A percentile compares a stretch with the other conserved stretches of the same genome.
These are phyloP conservation scores for Sturnira hondurensis DNA, from an alignment of 2,113 vertebrate genomes.

Conservation along the genomic window DNA sequence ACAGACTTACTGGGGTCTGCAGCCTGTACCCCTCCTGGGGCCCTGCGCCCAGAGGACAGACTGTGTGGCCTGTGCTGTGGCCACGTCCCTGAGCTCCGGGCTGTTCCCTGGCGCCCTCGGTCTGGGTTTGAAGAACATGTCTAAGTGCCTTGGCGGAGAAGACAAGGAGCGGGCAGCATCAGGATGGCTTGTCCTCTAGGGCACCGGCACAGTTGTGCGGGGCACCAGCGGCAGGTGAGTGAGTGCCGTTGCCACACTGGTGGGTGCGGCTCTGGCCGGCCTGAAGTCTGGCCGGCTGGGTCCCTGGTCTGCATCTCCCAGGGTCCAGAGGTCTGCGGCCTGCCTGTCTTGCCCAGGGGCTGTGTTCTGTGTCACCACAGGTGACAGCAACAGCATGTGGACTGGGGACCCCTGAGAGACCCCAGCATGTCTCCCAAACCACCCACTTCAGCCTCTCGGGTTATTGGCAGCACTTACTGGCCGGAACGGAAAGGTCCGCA, in stretches of 20 bases:
- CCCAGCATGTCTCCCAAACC: background rate
- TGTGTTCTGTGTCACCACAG: fast-evolving
- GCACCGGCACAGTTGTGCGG: no score
- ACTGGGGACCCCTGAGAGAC: background rate
- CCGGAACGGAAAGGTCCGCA: fast-evolving
- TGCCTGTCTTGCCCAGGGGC: background rate
- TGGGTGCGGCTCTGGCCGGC: background rate
- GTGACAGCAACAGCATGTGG: fast-evolving
- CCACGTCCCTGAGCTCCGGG: background rate
- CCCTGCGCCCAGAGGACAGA: fast-evolving
- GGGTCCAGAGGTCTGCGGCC: background rate
- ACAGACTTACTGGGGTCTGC: fast-evolving
- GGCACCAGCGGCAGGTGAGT: background rate
- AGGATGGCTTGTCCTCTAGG: background rate
- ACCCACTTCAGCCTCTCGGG: no score
- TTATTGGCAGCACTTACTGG: no score
- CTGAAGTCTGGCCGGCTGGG: background rate
- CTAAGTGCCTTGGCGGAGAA: background rate
- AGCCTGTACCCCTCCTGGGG: background rate
- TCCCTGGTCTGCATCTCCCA: fast-evolving
- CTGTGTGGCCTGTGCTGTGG: background rate
- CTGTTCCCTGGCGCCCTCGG: background rate
- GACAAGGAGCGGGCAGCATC: background rate
- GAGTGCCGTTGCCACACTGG: fast-evolving
- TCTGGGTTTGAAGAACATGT: background rate